Conservation (phyloP, 1,140 invertebrate genomes). For the Sycophaga agraensis region DNA sequence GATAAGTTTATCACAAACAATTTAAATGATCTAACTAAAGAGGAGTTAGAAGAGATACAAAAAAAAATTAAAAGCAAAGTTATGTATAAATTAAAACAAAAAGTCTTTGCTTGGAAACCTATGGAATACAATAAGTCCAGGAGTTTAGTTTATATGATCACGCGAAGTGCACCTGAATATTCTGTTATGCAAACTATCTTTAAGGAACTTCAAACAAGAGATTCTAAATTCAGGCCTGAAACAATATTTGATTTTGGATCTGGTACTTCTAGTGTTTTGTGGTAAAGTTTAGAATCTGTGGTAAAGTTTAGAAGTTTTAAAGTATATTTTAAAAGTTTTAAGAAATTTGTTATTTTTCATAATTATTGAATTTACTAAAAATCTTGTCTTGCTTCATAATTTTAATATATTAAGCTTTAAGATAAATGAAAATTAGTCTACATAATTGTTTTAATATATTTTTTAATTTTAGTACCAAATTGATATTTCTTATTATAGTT, state of each 20-base stretch:
- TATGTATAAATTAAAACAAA: constrained; percentile 58
- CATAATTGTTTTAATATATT: not conserved
- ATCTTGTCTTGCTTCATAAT: too few species aligned
- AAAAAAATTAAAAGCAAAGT: constrained; percentile 39
- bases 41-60: constrained; percentile 31
- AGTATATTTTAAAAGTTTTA: too few species aligned
- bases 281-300: constrained; percentile 54
- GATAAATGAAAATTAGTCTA: not conserved
- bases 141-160: constrained; percentile 69
- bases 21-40: constrained; percentile 32
- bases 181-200: constrained; percentile 71
- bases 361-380: too few species aligned
- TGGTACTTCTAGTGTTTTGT: constrained; percentile 80
- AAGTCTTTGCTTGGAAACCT: constrained; percentile 72
- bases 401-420: not conserved
- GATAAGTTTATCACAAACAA: constrained; percentile 44
- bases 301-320: too few species aligned
- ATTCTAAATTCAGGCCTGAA: constrained; percentile 71
- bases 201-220: constrained; percentile 67
- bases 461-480: too few species aligned
- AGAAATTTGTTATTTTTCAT: too few species aligned
- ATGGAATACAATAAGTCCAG: constrained; percentile 68
- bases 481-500: too few species aligned
- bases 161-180: constrained; percentile 73
- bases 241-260: constrained; percentile 89